Base-by-base conservation (phyloP, 1,140 invertebrate species). In the Geopemphigus sp. region DNA sequence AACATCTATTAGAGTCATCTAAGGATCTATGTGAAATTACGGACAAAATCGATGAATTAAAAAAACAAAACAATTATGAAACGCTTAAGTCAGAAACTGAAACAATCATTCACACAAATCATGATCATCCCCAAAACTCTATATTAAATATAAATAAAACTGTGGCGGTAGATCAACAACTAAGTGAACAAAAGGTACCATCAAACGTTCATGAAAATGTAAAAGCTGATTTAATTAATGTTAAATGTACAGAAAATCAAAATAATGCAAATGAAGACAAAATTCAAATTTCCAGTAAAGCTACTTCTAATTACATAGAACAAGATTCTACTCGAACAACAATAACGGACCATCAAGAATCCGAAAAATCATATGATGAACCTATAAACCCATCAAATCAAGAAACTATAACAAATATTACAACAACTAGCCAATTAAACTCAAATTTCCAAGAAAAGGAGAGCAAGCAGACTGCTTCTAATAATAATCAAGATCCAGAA, bases 1-100 rank as follows among this genome's bases (percentile, higher is more conserved):
- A 81, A 32, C 64, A 82, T 50, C 17, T 82, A 61, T 50, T 59
- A 5, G 66, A 81, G 5, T 50, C 24, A 50, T 50, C 59, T 6
- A 70, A 80, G 8, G 54, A 72, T 47, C 24, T 61, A 11, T 32
- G 26, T 39, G 73, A 82, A 80, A 82, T 81, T 11, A 72, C 47
- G 2, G 47, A 81, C 5, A 80, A 82, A 72, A 81, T 81, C 12
- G 19, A 45, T 61, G 45, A 45, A 6, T 12, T 56, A 24, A 80
- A 82, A 26, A 22, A 73, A 29, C 47, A 80, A 66, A 73, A 45
- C 19, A 39, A 72, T 6, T 14, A 59, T 53, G 80, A 74, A 5
- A 24, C 19, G 1, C 0, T 45, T 29, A 32, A 63, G 26, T 29
- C 8, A 19, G 59, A 32, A 63, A 32, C 12, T 63, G 15, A 29